phyloP scores from a whole-genome alignment of 2,888 invertebrate species.

The Drosophila kuntzei region DNA sequence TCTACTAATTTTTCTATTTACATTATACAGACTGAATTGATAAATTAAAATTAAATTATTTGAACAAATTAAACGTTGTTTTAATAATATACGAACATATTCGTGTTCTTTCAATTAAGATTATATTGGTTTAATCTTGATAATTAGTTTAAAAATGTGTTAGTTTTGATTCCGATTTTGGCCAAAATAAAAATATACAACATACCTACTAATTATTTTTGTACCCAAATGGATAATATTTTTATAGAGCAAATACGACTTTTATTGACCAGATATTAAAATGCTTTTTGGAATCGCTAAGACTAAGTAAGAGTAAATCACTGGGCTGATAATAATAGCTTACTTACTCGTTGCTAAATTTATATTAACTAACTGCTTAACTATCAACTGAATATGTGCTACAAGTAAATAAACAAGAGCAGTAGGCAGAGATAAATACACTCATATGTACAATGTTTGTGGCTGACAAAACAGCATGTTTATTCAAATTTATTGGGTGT shows the following conservation, averaged over 20 bases:
- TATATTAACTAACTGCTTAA: conserved; percentile 1
- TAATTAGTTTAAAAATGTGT: conserved; percentile 2
- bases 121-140: not conserved
- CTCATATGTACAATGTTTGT: conserved; percentile 4
- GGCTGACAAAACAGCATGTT: conserved; percentile 15
- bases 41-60: not conserved
- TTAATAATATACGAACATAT: not conserved
- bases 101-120: not conserved
- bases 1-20: no score
- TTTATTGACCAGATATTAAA: not conserved
- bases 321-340: not conserved
- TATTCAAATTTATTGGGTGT: conserved; percentile 47
- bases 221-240: not conserved
- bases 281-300: not conserved
- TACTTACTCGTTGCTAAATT: not conserved
- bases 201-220: not conserved
- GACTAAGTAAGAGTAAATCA: not conserved
- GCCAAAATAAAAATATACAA: not conserved
- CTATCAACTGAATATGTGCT: not conserved
- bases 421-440: not conserved
- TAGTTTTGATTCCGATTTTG: not conserved
- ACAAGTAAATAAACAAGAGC: not conserved
- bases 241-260: not conserved
- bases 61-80: not conserved
- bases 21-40: not conserved